Evolutionary conservation across 2,113 vertebrate genomes (phyloP), one percentile per base, ranked within the genome.

Genomic region (Seriola dumerili): DNA sequence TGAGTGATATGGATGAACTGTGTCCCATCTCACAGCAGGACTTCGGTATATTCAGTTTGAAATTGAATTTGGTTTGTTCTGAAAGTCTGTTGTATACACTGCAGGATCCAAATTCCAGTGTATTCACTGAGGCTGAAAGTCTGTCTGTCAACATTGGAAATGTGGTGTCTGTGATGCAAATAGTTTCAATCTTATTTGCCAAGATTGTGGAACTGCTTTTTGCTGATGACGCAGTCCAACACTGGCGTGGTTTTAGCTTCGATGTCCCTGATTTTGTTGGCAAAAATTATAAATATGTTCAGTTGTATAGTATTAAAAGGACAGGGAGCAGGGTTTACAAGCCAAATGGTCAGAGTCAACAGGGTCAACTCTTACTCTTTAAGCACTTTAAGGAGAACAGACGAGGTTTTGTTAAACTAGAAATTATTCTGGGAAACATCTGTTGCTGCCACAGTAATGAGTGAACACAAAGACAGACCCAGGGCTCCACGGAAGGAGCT

Each of bases 1-100:
- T 54, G 0, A 71, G 55, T 8, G 13, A 78, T 62, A 19, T 48
- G 65, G 48, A 40, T 64, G 50, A 68, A 78, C 67, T 61, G 8
- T 65, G 3, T 46, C 52, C 12, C 25, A 32, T 46, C 34, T 52
- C 4, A 16, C 16, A n/a, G 29, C 34, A 32, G 11, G 70, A 12
- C 38, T 58, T 36, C 2, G 1, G n/a, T 63, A 2, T 25, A 0
- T 82, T 55, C 9, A 75, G 34, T 59, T 23, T 38, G 25, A 16
- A 11, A 32, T 11, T 62, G 17, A 46, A 23, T 46, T 32, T 48
- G 21, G 1, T 10, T 13, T 34, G 23, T 40, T 48, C 34, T 36
- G 34, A 36, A 36, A 36, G 4, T 4, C 5, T 21, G 8, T 36
- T 14, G 8, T 25, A 46, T 32, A 32, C 1, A 10, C 8, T 29